These are phyloP conservation scores for Brienomyrus longianalis DNA, from an alignment of 2,113 vertebrate species.

Conservation along the genomic window DNA sequence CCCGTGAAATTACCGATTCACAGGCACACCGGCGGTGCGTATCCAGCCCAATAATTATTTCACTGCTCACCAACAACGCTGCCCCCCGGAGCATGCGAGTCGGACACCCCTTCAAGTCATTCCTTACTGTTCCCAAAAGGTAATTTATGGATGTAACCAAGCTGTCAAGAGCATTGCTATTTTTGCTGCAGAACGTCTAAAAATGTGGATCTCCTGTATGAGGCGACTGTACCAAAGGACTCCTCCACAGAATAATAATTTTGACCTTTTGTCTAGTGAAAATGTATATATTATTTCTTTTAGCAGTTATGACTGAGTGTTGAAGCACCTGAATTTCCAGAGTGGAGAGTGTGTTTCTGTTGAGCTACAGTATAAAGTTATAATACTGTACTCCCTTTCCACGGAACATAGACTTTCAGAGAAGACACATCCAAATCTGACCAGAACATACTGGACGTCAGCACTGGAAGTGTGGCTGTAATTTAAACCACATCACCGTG, in stretches of 20 bases:
- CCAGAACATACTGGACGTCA: not conserved
- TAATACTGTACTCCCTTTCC: not conserved
- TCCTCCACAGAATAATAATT: constrained; percentile 1
- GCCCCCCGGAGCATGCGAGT: not conserved
- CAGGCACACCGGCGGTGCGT: not conserved
- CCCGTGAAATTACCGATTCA: not conserved
- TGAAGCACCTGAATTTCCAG: not conserved
- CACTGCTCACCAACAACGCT: not conserved
- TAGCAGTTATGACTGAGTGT: not conserved
- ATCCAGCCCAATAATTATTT: not conserved
- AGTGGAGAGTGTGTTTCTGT: not conserved
- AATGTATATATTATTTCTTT: not conserved
- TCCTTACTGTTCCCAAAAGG: not conserved
- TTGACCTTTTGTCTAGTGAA: not conserved
- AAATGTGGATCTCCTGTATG: not conserved
- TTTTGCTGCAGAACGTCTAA: constrained; percentile 2
- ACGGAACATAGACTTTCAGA: not conserved
- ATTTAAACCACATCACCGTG: constrained; percentile 15
- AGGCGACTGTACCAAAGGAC: not conserved
- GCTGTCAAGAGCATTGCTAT: not conserved
- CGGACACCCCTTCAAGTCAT: not conserved
- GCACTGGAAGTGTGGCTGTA: not conserved
- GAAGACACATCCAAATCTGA: not conserved
- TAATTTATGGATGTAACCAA: constrained; percentile 3
- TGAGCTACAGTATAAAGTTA: not conserved